Base-by-base conservation (phyloP, 2,888 invertebrate genomes). In the Brachypalpus laphriformis region DNA sequence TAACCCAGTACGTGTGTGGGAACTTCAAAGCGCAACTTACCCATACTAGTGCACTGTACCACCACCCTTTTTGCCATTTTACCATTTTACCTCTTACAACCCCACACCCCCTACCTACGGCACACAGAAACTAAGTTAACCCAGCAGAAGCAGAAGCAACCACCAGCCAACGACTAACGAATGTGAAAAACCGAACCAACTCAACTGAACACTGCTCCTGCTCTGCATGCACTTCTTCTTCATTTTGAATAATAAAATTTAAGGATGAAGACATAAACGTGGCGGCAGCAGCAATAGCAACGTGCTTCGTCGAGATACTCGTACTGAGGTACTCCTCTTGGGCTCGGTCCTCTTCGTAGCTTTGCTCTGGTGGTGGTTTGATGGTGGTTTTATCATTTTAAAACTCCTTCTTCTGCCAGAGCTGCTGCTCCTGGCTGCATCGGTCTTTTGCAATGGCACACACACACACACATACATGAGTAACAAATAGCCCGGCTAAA, bases 191-290 rank as follows among this genome's bases (percentile, higher is more conserved):
- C 56, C 49, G 25, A 47, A 71, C n/a, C n/a, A n/a, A n/a, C 59
- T 70, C 16, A 54, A 54, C 40, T 54, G 40, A 49, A 34, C 40
- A 28, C 16, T 28, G 34, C 70, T 56, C 31, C 54, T 61, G 22
- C 49, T 49, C 51, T 56, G 63, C 66, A 66, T 75, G 56, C 66
- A 75, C 45, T 75, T 68, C 76, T 74, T 74, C 74, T 71, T 78
- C 77, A 56, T 63, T 71, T 78, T 71, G 63, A 71, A 78, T 78
- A 78, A 71, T 71, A 78, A 63, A 78, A 71, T 78, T 71, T 71
- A 63, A 78, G 77, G 77, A 78, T 78, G 77, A 78, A 78, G 77
- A 78, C 77, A 78, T 78, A 78, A 78, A 71, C 71, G 70, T 63
- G 71, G 56, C 37, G 34, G 45, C 42, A 18, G 45, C 20, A 51